These are phyloP conservation scores for Lissocephala sabroskyi DNA, from an alignment of 2,888 invertebrate species.

Conservation along the genomic window DNA sequence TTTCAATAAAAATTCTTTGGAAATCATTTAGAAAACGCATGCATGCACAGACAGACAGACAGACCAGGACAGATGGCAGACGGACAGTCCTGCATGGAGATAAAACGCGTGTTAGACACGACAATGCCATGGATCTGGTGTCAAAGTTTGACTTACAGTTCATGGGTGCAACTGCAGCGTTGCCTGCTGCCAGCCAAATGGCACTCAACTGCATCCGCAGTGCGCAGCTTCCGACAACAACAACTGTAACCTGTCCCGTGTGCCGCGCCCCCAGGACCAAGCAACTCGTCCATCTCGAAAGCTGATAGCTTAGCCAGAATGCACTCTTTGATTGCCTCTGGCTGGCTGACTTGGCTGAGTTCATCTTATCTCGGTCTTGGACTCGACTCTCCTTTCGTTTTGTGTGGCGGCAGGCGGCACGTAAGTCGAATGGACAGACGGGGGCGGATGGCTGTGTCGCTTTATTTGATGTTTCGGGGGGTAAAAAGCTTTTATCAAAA, in stretches of 20 bases:
- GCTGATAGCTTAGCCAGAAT: slow-evolving; percentile 34
- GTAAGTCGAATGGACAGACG: neutral
- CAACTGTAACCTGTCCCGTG: too few relatives aligned
- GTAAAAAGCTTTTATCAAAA: slow-evolving; percentile 69
- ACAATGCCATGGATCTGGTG: slow-evolving; percentile 59
- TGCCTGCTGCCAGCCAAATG: neutral
- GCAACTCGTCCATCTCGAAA: too few relatives aligned
- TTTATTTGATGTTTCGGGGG: slow-evolving; percentile 64
- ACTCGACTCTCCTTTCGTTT: slow-evolving; percentile 56
- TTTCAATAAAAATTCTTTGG: slow-evolving; percentile 57
- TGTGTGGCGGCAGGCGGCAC: slow-evolving; percentile 37
- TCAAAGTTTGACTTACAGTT: slow-evolving; percentile 49
- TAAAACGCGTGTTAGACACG: slow-evolving; percentile 61
- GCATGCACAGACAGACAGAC: slow-evolving; percentile 30
- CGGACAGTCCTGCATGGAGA: slow-evolving; percentile 27
- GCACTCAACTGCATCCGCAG: slow-evolving; percentile 7
- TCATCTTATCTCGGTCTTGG: slow-evolving; percentile 31
- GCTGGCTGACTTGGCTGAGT: slow-evolving; percentile 28
- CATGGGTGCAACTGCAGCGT: slow-evolving; percentile 30
- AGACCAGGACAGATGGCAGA: neutral
- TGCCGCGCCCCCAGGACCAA: too few relatives aligned
- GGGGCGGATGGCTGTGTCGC: too few relatives aligned
- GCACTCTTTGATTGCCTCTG: slow-evolving; percentile 58
- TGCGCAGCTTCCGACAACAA: slow-evolving; percentile 4
- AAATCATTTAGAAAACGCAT: slow-evolving; percentile 55